A percentile compares a stretch with the other conserved stretches of the same genome.
Conservation (phyloP, 2,113 vertebrate species). For the Phyllopteryx taeniolatus region DNA sequence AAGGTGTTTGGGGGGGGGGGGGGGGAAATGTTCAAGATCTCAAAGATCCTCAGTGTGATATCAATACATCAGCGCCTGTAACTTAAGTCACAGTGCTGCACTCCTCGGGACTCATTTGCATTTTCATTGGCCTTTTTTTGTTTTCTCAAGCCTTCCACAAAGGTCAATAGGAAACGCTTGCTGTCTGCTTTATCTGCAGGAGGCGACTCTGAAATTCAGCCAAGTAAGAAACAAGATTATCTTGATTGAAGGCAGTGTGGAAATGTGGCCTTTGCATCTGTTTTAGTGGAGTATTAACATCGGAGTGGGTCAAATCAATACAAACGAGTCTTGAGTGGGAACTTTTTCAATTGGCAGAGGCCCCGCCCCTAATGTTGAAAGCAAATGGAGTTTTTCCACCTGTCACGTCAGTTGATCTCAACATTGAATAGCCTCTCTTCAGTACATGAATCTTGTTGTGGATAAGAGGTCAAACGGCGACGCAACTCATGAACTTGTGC, state of each 20-base stretch:
- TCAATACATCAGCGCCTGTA: conserved; percentile 59
- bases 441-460: conserved; percentile 61
- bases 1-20: background rate
- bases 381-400: conserved; percentile 60
- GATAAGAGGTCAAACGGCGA: conserved; percentile 48
- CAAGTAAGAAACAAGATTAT: conserved; percentile 73
- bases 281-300: conserved; percentile 63
- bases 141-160: conserved; percentile 61
- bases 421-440: conserved; percentile 68
- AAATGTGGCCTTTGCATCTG: conserved; percentile 65
- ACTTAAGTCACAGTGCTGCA: conserved; percentile 35
- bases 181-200: conserved; percentile 68
- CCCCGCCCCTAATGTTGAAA: conserved; percentile 48
- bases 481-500: conserved; percentile 62
- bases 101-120: conserved; percentile 62
- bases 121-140: conserved; percentile 70
- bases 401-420: conserved; percentile 64
- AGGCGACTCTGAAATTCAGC: conserved; percentile 67
- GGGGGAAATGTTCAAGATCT: background rate
- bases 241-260: conserved; percentile 58
- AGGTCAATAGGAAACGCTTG: conserved; percentile 69
- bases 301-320: conserved; percentile 51
- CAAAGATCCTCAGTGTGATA: conserved; percentile 28
- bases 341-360: conserved; percentile 55
- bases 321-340: conserved; percentile 52